phyloP scores from a whole-genome alignment of 2,113 vertebrate species.

The Tenrec ecaudatus region DNA sequence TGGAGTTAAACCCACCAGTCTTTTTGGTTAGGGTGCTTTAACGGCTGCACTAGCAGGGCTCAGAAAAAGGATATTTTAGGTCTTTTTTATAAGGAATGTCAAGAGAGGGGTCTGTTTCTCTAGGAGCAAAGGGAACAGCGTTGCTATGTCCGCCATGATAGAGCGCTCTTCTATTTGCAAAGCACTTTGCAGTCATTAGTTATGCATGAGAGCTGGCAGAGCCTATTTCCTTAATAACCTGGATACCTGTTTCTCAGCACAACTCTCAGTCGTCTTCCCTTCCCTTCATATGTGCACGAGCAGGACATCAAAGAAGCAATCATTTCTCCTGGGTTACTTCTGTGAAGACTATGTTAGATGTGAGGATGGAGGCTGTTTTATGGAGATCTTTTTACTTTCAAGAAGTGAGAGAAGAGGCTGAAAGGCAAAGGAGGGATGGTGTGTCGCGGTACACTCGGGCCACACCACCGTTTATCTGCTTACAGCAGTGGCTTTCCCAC shows the following conservation, averaged over 20 bases:
- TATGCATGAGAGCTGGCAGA: background rate
- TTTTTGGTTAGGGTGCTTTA: background rate
- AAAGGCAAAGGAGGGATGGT: background rate
- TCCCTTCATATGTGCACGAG: background rate
- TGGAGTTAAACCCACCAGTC: background rate
- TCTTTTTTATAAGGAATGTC: background rate
- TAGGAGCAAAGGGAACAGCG: background rate
- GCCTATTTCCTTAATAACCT: background rate
- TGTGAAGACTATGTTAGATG: background rate
- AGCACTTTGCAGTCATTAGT: slow-evolving; percentile 55
- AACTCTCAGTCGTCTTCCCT: background rate
- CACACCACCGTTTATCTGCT: background rate
- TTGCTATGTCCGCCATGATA: slow-evolving; percentile 7
- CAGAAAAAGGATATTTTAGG: background rate
- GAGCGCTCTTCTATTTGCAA: slow-evolving; percentile 11
- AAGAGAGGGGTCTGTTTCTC: slow-evolving; percentile 1
- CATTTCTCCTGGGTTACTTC: slow-evolving; percentile 10
- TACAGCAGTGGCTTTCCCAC: background rate
- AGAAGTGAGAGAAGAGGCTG: background rate
- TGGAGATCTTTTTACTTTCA: background rate
- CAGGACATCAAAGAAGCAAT: slow-evolving; percentile 51
- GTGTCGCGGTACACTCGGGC: no score
- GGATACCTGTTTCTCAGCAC: slow-evolving; percentile 44
- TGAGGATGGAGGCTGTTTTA: slow-evolving; percentile 21
- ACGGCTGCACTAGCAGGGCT: background rate